Evolutionary conservation across 2,797 vertebrate species (phyloP).

Genomic region (Pempheris klunzingeri): DNA sequence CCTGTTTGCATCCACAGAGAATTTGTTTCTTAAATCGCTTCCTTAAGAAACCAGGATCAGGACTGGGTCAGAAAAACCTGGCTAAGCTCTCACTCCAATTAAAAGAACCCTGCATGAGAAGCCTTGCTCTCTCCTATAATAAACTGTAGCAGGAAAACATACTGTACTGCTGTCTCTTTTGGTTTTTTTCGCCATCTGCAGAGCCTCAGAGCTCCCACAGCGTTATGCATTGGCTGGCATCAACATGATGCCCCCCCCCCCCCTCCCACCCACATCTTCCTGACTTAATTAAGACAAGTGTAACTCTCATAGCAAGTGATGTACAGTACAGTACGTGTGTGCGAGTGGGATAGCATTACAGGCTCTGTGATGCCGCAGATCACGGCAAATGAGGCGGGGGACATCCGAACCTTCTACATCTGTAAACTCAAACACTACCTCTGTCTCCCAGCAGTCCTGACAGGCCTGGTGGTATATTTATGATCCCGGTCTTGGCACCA

Average conservation of each 20-base stretch:
- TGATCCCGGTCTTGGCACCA: constrained; percentile 31
- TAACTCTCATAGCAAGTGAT: constrained; percentile 42
- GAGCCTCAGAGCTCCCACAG: constrained; percentile 39
- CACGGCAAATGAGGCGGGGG: constrained; percentile 40
- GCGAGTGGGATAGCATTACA: constrained; percentile 32
- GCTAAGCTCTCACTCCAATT: constrained; percentile 5
- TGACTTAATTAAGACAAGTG: constrained; percentile 67
- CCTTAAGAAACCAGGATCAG: constrained; percentile 11
- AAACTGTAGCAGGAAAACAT: constrained; percentile 18
- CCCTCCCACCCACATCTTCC: constrained; percentile 7
- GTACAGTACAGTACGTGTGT: constrained; percentile 17
- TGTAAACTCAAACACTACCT: constrained; percentile 29
- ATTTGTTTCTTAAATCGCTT: not conserved
- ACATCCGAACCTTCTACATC: constrained; percentile 32
- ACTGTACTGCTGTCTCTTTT: constrained; percentile 19
- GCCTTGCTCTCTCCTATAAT: constrained; percentile 8
- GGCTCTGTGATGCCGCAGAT: constrained; percentile 47
- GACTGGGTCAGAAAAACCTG: constrained; percentile 17
- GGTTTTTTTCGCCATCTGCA: constrained; percentile 45
- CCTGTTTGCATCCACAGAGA: not conserved
- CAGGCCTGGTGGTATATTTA: constrained; percentile 59
- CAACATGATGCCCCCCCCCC: constrained; percentile 9
- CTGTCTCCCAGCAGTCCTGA: constrained; percentile 29
- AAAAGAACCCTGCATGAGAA: constrained; percentile 15
- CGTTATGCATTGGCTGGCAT: constrained; percentile 45